Conservation (phyloP, 2,113 vertebrate species). For the Brachyhypopomus gauderio region DNA sequence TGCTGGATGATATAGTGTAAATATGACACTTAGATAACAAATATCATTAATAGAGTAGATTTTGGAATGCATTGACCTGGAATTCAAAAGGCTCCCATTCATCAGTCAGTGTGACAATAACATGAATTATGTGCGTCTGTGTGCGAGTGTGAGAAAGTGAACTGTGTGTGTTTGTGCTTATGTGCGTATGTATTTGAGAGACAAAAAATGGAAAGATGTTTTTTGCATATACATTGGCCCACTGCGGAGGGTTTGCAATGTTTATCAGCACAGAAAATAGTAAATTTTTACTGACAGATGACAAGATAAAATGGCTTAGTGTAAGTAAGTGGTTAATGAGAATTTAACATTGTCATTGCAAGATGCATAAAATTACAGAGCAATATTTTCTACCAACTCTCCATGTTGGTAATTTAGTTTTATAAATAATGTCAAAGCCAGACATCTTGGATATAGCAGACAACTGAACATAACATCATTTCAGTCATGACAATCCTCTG, state of each 20-base stretch:
- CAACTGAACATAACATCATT: conserved; percentile 18
- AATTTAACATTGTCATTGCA: conserved; percentile 25
- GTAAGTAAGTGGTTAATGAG: conserved; percentile 17
- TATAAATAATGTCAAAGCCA: conserved; percentile 41
- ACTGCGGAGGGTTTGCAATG: conserved; percentile 22
- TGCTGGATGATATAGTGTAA: conserved; percentile 42
- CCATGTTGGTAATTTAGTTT: conserved; percentile 51
- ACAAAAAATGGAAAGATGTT: conserved; percentile 11
- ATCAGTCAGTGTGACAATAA: conserved; percentile 39
- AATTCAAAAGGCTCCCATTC: conserved; percentile 34
- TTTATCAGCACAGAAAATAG: conserved; percentile 9
- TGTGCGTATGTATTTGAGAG: conserved; percentile 8
- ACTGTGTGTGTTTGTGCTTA: not conserved
- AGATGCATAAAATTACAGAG: conserved; percentile 47
- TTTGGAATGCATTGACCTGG: conserved; percentile 39
- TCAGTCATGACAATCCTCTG: conserved; percentile 47
- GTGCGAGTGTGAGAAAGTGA: not conserved
- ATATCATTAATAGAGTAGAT: conserved; percentile 42
- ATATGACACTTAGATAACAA: conserved; percentile 42
- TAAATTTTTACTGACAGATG: conserved; percentile 6
- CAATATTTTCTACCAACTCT: conserved; percentile 54
- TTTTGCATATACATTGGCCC: conserved; percentile 26
- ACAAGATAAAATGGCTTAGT: not conserved
- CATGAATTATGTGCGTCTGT: conserved; percentile 3
- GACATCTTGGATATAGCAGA: conserved; percentile 30